Conservation (phyloP, 2,797 vertebrate genomes). For the Melanogrammus aeglefinus region DNA sequence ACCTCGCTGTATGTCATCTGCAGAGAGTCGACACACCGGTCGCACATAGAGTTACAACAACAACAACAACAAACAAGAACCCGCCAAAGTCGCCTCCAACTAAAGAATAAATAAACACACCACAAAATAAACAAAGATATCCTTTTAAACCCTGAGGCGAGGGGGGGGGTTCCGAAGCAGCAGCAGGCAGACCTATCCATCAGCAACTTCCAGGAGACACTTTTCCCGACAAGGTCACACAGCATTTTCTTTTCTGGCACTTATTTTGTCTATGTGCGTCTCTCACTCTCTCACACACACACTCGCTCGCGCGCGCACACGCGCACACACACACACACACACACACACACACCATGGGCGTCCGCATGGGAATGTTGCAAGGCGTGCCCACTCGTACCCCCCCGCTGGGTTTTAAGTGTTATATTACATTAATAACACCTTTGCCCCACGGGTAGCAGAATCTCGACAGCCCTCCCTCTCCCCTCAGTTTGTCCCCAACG, state of each 20-base stretch:
- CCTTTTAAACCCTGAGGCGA: constrained; percentile 34
- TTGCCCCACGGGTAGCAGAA: constrained; percentile 52
- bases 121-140: constrained; percentile 66
- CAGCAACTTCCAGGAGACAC: constrained; percentile 32
- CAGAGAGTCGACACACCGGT: constrained; percentile 38
- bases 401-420: constrained; percentile 51
- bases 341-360: not conserved
- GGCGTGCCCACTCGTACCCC: constrained; percentile 7
- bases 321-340: not conserved
- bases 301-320: not conserved
- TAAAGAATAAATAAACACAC: constrained; percentile 46
- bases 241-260: not conserved
- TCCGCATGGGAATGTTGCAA: constrained; percentile 34
- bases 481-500: constrained; percentile 54
- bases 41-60: not conserved
- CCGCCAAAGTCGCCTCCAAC: not conserved
- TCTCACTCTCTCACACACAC: not conserved
- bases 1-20: constrained; percentile 55
- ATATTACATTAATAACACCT: constrained; percentile 72
- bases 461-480: constrained; percentile 43
- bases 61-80: not conserved
- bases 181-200: constrained; percentile 49
- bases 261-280: not conserved
- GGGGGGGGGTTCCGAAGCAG: not conserved
- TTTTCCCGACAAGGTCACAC: constrained; percentile 14